These are phyloP conservation scores for Lepidocyrtoides sp. DNA, from an alignment of 2,888 invertebrate genomes.

Conservation along the genomic window DNA sequence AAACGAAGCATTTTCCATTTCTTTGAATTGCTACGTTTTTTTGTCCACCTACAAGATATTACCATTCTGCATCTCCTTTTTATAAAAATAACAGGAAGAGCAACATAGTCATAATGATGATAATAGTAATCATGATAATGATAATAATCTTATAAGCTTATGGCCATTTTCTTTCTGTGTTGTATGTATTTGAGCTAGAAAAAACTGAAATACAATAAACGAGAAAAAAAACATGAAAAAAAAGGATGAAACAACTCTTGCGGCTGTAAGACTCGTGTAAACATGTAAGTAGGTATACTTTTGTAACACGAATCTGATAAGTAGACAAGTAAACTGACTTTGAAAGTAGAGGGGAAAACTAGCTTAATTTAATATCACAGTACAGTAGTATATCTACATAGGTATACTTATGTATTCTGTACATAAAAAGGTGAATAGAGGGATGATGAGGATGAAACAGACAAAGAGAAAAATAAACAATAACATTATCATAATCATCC, in stretches of 20 bases:
- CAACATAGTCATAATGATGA: neutral
- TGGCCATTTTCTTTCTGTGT: neutral
- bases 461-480: conserved; percentile 27
- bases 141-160: conserved; percentile 25
- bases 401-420: neutral
- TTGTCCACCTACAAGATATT: neutral
- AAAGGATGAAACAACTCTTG: neutral
- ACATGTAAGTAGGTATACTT: too few species aligned
- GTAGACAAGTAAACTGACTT: neutral
- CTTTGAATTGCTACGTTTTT: conserved; percentile 5
- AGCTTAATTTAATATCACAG: conserved; percentile 28
- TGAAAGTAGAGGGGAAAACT: neutral
- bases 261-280: neutral
- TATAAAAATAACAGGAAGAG: neutral
- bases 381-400: neutral
- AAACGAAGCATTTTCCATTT: neutral
- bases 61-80: neutral
- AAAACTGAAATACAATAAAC: too few species aligned
- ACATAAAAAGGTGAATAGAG: neutral
- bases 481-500: conserved; percentile 10
- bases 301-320: too few species aligned
- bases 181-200: neutral
- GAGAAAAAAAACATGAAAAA: neutral
- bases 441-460: neutral
- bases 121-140: conserved; percentile 10